Evolutionary conservation across 1,140 invertebrate species (phyloP).

Genomic region (Drosophila santomea): DNA sequence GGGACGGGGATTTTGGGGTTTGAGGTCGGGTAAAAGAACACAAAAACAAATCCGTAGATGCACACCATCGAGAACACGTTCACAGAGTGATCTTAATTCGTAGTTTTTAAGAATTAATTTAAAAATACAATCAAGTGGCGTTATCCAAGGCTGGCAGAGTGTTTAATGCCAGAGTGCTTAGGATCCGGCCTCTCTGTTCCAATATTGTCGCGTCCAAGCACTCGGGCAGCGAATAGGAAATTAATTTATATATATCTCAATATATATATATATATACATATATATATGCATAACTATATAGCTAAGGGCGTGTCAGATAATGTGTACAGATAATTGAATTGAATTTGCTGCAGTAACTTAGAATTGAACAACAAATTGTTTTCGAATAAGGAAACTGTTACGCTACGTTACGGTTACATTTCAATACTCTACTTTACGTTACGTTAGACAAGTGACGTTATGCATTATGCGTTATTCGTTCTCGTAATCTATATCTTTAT

Average conservation of each 20-base stretch:
- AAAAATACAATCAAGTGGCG: constrained; percentile 78
- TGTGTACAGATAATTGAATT: constrained; percentile 26
- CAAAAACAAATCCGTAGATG: constrained; percentile 68
- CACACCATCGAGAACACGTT: constrained; percentile 39
- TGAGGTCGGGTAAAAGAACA: constrained; percentile 21
- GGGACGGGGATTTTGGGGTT: not conserved
- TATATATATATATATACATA: constrained; percentile 30
- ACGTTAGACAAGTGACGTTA: constrained; percentile 21
- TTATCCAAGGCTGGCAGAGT: constrained; percentile 24
- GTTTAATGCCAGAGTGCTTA: constrained; percentile 18
- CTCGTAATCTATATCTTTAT: constrained; percentile 4
- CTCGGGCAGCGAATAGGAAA: constrained; percentile 26
- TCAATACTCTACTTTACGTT: constrained; percentile 31
- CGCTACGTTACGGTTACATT: constrained; percentile 25
- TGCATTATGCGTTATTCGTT: not conserved
- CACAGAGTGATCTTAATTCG: constrained; percentile 57
- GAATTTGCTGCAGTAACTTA: constrained; percentile 8
- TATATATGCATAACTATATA: constrained; percentile 33
- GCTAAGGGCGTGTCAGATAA: constrained; percentile 10
- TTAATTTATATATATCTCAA: constrained; percentile 29
- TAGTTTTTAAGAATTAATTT: constrained; percentile 80
- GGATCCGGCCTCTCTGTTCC: not conserved
- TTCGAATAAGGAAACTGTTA: constrained; percentile 16
- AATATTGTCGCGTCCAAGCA: constrained; percentile 2
- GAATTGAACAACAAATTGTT: constrained; percentile 2